phyloP scores from a whole-genome alignment of 2,113 vertebrate genomes.

The Turnix velox region DNA sequence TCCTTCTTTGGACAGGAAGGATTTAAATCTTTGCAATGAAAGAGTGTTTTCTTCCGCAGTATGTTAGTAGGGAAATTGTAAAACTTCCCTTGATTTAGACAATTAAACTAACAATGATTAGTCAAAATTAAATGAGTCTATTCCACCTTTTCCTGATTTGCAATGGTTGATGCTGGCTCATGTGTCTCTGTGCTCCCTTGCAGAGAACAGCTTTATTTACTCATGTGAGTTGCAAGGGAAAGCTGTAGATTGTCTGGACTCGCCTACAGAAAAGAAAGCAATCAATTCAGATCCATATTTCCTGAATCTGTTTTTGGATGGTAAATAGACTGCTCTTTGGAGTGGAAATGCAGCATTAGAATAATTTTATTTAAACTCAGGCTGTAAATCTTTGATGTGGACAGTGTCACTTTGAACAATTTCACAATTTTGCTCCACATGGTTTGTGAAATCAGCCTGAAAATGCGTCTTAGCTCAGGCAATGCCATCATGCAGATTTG shows the following conservation, averaged over 20 bases:
- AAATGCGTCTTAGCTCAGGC: slow-evolving; percentile 14
- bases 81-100: background rate
- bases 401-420: slow-evolving; percentile 2
- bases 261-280: background rate
- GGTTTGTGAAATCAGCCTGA: slow-evolving; percentile 59
- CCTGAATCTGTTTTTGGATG: background rate
- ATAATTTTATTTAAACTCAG: slow-evolving; percentile 35
- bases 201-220: background rate
- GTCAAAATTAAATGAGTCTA: background rate
- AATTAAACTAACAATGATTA: background rate
- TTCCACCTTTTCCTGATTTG: background rate
- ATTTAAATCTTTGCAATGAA: background rate
- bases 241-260: background rate
- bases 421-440: background rate
- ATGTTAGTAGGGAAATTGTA: background rate
- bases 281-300: background rate
- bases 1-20: background rate
- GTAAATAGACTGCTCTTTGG: slow-evolving; percentile 35
- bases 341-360: slow-evolving; percentile 31
- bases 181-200: background rate
- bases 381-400: slow-evolving; percentile 50
- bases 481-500: slow-evolving; percentile 29
- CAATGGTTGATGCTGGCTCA: background rate
- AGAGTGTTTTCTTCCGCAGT: background rate
- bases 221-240: background rate